Percentiles rank a stretch among this genome's conserved stretches.
phyloP scores from a whole-genome alignment of 2,113 vertebrate species.

The Cephalopterus ornatus region DNA sequence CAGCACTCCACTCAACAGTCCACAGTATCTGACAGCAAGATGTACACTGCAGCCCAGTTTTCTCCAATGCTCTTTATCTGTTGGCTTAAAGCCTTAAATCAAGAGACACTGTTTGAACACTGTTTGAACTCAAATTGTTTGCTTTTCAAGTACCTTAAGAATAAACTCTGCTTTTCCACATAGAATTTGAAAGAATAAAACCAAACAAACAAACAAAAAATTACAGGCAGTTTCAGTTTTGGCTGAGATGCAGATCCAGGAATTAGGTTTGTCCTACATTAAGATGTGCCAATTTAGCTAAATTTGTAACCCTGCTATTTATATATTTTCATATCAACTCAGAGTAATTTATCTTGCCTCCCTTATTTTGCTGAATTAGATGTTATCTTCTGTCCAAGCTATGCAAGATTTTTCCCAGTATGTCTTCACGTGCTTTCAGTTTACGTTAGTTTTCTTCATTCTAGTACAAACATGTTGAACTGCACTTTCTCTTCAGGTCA shows the following conservation, averaged over 20 bases:
- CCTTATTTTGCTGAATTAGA: not conserved
- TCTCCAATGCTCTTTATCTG: not conserved
- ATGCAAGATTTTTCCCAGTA: rapidly evolving
- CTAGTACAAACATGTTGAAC: not conserved
- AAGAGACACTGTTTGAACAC: not conserved
- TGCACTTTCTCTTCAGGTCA: not conserved
- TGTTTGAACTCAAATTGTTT: not conserved
- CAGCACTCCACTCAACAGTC: not conserved
- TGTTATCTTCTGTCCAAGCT: not conserved
- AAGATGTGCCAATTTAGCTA: not conserved
- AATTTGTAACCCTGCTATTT: not conserved
- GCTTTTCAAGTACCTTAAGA: not conserved
- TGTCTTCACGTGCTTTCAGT: not conserved
- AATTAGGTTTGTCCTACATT: not conserved
- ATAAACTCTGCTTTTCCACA: not conserved
- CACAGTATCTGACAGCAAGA: not conserved
- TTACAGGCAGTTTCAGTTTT: not conserved
- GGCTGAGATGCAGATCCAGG: not conserved
- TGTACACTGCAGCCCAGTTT: not conserved
- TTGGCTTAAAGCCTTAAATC: not conserved
- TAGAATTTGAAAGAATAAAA: not conserved
- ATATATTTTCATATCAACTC: not conserved
- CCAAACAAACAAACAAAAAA: not conserved
- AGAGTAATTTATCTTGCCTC: not conserved
- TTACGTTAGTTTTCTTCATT: not conserved